Conservation (phyloP, 2,888 invertebrate genomes). For the Exocentrus adspersus region DNA sequence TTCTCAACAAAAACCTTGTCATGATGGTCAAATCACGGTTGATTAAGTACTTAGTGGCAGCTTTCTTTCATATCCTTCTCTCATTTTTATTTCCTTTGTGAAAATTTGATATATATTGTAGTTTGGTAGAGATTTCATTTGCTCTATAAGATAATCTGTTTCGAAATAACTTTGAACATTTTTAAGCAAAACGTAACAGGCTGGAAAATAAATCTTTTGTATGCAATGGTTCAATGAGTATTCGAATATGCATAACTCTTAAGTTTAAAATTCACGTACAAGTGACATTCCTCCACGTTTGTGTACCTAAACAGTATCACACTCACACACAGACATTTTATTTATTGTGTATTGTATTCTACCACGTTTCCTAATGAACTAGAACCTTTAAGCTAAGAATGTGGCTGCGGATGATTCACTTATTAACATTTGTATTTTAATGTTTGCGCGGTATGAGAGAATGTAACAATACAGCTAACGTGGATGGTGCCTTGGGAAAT, state of each 20-base stretch:
- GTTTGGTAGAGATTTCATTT: too few species aligned
- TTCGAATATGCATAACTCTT: background rate
- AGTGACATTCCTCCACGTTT: background rate
- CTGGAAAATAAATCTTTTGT: too few species aligned
- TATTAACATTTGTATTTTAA: conserved; percentile 14
- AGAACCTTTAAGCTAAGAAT: background rate
- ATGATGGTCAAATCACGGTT: too few species aligned
- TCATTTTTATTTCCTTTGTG: too few species aligned
- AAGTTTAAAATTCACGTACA: background rate
- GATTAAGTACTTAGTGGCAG: too few species aligned
- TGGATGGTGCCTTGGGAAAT: background rate
- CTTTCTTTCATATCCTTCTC: too few species aligned
- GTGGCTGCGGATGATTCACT: conserved; percentile 8
- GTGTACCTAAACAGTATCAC: background rate
- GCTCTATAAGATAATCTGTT: too few species aligned
- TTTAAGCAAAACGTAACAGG: too few species aligned
- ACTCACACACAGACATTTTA: background rate
- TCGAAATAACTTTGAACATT: too few species aligned
- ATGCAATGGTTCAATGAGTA: too few species aligned
- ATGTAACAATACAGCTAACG: conserved; percentile 3
- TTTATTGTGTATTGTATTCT: background rate
- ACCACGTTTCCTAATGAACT: background rate
- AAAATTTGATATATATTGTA: too few species aligned
- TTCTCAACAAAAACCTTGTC: too few species aligned
- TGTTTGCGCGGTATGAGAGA: conserved; percentile 1